phyloP scores from a whole-genome alignment of 1,140 invertebrate species.

The Drosophila saltans region DNA sequence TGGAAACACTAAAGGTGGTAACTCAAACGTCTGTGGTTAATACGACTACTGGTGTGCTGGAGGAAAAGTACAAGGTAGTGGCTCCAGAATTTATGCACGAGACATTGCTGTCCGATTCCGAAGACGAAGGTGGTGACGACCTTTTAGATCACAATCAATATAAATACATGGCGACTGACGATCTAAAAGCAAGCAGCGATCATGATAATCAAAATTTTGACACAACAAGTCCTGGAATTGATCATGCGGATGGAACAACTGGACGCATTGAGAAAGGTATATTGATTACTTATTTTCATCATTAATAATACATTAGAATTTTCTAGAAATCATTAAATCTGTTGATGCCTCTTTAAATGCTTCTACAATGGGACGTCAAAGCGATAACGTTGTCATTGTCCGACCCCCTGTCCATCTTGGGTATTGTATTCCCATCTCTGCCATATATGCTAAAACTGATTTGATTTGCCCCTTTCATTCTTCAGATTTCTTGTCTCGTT shows the following conservation, averaged over 20 bases:
- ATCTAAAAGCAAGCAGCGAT: constrained; percentile 58
- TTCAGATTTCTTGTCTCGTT: constrained; percentile 99
- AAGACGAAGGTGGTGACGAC: constrained; percentile 96
- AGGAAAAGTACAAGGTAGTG: constrained; percentile 97
- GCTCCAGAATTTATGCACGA: constrained; percentile 99
- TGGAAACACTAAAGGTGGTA: constrained; percentile 98
- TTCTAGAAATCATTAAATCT: constrained; percentile 23
- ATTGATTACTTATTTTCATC: too few species aligned
- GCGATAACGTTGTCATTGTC: constrained; percentile 89
- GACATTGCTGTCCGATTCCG: constrained; percentile 98
- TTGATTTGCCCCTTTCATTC: constrained; percentile 3
- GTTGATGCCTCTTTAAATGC: background rate
- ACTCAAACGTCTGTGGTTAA: constrained; percentile 94
- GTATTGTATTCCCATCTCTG: constrained; percentile 87
- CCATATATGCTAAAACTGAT: background rate
- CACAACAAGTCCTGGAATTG: constrained; percentile 59
- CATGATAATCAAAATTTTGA: constrained; percentile 72
- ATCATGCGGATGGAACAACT: constrained; percentile 33
- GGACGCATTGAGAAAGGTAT: constrained; percentile 43
- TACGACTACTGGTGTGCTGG: constrained; percentile 85
- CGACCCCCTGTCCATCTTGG: constrained; percentile 89
- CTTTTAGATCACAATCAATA: constrained; percentile 78
- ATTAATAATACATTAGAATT: background rate
- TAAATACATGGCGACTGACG: constrained; percentile 80
- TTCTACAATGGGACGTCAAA: constrained; percentile 20